Evolutionary conservation across 2,113 vertebrate species (phyloP).

Genomic region (Ariopsis seemanni): DNA sequence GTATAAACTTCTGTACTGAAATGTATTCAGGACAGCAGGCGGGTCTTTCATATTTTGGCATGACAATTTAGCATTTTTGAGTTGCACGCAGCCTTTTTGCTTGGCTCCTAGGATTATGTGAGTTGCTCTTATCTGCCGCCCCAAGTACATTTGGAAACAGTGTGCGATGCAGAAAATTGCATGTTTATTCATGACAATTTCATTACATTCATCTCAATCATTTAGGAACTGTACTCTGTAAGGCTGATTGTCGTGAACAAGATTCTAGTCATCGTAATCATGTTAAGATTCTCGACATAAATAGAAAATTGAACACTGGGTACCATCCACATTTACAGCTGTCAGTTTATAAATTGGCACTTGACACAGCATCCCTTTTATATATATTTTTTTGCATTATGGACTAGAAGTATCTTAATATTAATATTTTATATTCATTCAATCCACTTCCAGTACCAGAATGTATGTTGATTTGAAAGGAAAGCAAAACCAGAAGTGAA

Average conservation of each 20-base stretch:
- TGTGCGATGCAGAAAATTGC: neutral
- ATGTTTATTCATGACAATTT: neutral
- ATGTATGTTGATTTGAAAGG: neutral
- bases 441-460: neutral
- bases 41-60: neutral
- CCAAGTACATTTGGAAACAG: neutral
- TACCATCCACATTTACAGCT: neutral
- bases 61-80: neutral
- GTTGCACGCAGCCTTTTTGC: neutral
- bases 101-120: neutral
- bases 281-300: neutral
- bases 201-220: neutral
- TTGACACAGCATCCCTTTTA: no score
- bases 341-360: neutral
- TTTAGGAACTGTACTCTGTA: neutral
- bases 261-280: neutral
- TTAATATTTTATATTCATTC: neutral
- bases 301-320: neutral
- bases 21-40: neutral
- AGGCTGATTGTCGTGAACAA: neutral
- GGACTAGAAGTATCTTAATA: neutral
- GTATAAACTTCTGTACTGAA: neutral
- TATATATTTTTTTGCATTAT: neutral
- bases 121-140: neutral
- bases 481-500: neutral